phyloP scores from a whole-genome alignment of 2,888 invertebrate genomes.

The Limnephilus marmoratus region DNA sequence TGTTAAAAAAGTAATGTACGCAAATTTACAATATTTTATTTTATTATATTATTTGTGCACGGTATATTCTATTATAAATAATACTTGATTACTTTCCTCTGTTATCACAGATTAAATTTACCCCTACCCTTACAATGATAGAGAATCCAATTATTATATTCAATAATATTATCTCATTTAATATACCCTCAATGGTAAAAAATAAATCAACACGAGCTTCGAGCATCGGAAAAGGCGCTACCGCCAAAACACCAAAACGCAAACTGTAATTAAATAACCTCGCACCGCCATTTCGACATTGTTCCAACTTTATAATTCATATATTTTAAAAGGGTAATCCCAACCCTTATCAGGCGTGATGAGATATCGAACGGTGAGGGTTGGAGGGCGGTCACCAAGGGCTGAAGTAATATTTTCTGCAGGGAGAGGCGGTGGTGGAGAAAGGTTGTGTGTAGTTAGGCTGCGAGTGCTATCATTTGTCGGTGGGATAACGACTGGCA shows the following conservation, averaged over 20 bases:
- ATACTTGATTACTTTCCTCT: background rate
- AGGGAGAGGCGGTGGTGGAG: background rate
- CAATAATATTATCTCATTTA: background rate
- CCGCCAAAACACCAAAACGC: background rate
- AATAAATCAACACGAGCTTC: background rate
- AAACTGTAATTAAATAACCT: conserved; percentile 44
- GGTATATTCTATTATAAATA: background rate
- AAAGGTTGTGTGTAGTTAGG: background rate
- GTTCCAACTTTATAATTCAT: conserved; percentile 58
- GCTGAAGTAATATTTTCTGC: background rate
- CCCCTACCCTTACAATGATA: background rate
- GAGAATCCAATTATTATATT: background rate
- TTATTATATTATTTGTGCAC: too few species aligned
- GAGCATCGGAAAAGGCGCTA: background rate
- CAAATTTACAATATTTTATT: too few species aligned
- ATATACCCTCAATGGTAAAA: background rate
- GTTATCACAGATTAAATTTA: background rate
- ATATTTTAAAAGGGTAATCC: conserved; percentile 57
- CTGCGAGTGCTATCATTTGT: background rate
- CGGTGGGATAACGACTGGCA: background rate
- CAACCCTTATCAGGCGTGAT: conserved; percentile 57
- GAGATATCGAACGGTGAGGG: conserved; percentile 50
- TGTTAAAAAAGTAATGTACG: too few species aligned
- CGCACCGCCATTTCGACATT: conserved; percentile 43
- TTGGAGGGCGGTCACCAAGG: conserved; percentile 27